phyloP scores from a whole-genome alignment of 2,797 vertebrate genomes.

The Naso thynnoides region DNA sequence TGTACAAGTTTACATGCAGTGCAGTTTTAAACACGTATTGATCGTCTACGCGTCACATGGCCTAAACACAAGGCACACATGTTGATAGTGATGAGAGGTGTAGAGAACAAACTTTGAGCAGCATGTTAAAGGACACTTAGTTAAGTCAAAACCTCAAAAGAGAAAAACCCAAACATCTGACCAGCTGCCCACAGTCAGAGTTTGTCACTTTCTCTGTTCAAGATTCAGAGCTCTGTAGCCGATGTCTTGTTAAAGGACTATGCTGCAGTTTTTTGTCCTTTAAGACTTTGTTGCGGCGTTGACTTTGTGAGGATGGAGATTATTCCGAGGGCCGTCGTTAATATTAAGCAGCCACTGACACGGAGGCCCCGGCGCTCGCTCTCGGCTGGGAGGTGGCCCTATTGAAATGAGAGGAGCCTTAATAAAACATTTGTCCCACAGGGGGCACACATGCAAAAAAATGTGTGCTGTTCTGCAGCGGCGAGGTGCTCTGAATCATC shows the following conservation, averaged over 20 bases:
- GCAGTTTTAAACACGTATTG: no score
- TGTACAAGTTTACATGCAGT: no score
- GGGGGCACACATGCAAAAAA: slow-evolving; percentile 43
- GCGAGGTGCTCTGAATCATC: background rate
- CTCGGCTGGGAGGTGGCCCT: slow-evolving; percentile 66
- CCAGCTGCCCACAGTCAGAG: no score
- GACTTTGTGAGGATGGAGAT: slow-evolving; percentile 65
- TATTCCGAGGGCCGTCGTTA: slow-evolving; percentile 77
- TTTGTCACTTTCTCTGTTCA: background rate
- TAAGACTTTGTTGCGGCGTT: slow-evolving; percentile 2
- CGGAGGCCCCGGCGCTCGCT: slow-evolving; percentile 43
- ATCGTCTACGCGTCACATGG: no score
- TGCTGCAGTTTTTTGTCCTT: slow-evolving; percentile 11
- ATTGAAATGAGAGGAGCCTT: slow-evolving; percentile 78
- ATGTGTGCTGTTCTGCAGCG: background rate
- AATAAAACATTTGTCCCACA: slow-evolving; percentile 67
- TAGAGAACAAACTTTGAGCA: no score
- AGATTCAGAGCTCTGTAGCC: background rate
- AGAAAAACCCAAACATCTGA: no score
- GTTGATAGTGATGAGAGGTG: no score
- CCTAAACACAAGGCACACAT: no score
- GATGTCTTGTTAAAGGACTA: slow-evolving; percentile 27
- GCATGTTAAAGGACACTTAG: no score
- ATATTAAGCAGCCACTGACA: slow-evolving; percentile 79
- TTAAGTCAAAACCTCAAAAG: no score